These are phyloP conservation scores for Hippocampus zosterae DNA, from an alignment of 2,113 vertebrate species.

Conservation along the genomic window DNA sequence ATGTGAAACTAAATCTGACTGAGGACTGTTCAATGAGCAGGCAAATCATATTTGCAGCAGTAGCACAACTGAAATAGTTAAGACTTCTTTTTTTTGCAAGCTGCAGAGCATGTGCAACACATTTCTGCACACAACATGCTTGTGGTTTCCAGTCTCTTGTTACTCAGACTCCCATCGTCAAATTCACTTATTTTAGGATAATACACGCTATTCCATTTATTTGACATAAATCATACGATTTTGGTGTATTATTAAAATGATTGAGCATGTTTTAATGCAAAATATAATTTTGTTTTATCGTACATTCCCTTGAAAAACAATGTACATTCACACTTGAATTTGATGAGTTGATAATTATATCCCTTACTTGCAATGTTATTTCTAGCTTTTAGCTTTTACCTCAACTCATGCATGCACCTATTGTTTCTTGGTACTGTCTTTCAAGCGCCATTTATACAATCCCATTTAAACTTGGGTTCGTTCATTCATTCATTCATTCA, in stretches of 20 bases:
- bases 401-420: background rate
- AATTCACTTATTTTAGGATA: background rate
- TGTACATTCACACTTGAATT: background rate
- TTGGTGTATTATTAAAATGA: background rate
- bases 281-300: background rate
- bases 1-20: background rate
- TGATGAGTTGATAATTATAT: background rate
- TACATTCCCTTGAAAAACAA: background rate
- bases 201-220: background rate
- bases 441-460: background rate
- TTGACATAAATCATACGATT: background rate
- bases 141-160: conserved; percentile 64
- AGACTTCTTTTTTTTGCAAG: conserved; percentile 32
- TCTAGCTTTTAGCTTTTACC: background rate
- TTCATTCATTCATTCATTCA: too few relatives aligned
- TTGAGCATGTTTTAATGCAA: background rate
- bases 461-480: background rate
- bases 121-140: conserved; percentile 49
- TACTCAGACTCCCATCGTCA: conserved; percentile 33
- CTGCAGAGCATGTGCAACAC: conserved; percentile 38
- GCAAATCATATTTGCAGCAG: background rate
- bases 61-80: background rate
- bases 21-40: background rate
- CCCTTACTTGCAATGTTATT: background rate
- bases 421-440: background rate